Evolutionary conservation across 2,113 vertebrate species (phyloP).

Genomic region (Vulpes lagopus): DNA sequence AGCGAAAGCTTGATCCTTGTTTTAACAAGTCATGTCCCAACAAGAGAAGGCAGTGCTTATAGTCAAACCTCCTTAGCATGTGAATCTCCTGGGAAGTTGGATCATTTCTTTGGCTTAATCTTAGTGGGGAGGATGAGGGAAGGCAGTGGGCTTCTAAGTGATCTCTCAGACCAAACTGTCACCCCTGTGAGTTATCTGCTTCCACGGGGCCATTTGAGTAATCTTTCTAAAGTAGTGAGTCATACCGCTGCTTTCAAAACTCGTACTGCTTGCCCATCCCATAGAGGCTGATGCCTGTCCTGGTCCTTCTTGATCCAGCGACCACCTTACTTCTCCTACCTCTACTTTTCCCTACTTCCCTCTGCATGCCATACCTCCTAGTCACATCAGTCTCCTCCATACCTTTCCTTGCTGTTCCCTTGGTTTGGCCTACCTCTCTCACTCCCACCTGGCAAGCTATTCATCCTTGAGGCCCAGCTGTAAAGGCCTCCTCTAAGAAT

Average conservation of each 20-base stretch:
- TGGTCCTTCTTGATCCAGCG: not conserved
- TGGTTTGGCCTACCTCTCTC: not conserved
- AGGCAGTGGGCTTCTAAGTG: not conserved
- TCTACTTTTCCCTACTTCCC: not conserved
- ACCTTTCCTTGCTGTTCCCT: not conserved
- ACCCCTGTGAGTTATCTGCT: not conserved
- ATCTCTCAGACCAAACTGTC: not conserved
- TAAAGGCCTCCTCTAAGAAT: not conserved
- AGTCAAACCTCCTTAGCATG: not conserved
- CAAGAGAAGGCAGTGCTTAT: not conserved
- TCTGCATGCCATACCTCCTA: not conserved
- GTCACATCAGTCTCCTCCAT: not conserved
- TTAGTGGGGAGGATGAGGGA: not conserved
- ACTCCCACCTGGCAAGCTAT: not conserved
- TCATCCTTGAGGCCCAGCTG: not conserved
- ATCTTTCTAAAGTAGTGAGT: not conserved
- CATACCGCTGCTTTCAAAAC: constrained; percentile 16
- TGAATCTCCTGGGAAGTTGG: not conserved
- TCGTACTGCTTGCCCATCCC: not conserved
- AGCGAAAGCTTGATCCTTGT: constrained; percentile 9
- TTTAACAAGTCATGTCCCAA: not conserved
- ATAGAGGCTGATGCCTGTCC: not conserved
- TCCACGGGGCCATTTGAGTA: not conserved
- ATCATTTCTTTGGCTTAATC: not conserved
- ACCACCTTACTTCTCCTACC: not conserved